Evolutionary conservation across 2,113 vertebrate species (phyloP), one percentile per base, ranked within the genome.

Genomic region (Holacanthus passer): DNA sequence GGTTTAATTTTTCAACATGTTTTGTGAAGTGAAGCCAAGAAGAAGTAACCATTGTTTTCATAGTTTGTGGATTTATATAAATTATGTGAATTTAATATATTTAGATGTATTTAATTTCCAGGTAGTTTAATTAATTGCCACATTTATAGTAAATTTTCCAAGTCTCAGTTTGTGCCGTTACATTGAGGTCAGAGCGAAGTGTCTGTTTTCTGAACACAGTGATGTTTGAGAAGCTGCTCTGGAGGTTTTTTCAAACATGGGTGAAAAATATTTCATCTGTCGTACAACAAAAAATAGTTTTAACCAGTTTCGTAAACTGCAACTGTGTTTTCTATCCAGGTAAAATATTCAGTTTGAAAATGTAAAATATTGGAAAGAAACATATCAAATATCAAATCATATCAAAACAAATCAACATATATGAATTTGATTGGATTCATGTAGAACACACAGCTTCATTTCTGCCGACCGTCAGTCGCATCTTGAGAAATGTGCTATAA

Each of bases 41-140:
- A 32, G 32, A 63, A 62, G 55, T 1, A 20, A 7, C 2, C 1
- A 20, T 53, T 70, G 32, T 67, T 41, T 59, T 59, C 12, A 43
- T 10, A 52, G 79, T 59, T 55, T 63, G 65, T 29, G 37, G 32
- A 31, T 37, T 32, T 13, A 29, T 27, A 24, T 77, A 7, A 63
- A 58, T 71, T 55, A 63, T 63, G 14, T 32, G 22, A 60, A 76
- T 43, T n/a, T 29, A 81, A 71, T 77, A 45, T 62, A 81, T 73
- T 81, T 24, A 20, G 2, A 62, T 63, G 16, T 73, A 72, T 85
- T 78, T 48, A 77, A 73, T 31, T 48, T 67, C 3, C 47, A 68
- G 17, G n/a, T 72, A 60, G 32, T 35, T 72, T 35, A 10, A 52
- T 45, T 20, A 11, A 69, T 60, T 29, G 1, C 16, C 3, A 24